Evolutionary conservation across 2,797 vertebrate genomes (phyloP).

Genomic region (Sardinella longiceps): DNA sequence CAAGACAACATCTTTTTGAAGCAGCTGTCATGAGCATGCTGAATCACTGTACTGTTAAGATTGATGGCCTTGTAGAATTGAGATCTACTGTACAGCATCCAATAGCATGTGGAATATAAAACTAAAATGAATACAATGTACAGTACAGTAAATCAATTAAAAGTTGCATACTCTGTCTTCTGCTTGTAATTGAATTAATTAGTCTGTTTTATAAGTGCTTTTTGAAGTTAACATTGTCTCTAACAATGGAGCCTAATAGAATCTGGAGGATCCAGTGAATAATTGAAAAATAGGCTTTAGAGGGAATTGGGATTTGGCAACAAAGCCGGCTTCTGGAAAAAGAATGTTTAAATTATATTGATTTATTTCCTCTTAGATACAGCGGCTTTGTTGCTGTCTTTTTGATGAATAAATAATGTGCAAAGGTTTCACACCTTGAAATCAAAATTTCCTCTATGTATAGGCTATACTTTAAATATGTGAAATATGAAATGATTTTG

Average conservation of each 20-base stretch:
- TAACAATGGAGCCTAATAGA: not conserved
- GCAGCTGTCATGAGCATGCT: not conserved
- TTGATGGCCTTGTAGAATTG: not conserved
- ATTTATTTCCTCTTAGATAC: not conserved
- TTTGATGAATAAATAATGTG: conserved; percentile 17
- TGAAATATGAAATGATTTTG: too few species aligned
- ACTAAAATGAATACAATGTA: not conserved
- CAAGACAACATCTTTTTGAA: not conserved
- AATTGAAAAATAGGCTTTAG: not conserved
- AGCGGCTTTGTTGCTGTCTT: not conserved
- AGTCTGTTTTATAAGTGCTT: not conserved
- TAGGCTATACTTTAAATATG: too few species aligned
- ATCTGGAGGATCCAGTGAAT: not conserved
- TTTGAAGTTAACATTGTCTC: not conserved
- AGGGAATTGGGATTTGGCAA: not conserved
- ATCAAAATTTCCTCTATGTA: not conserved
- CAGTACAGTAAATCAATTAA: not conserved
- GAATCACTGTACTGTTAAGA: not conserved
- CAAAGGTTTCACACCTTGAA: not conserved
- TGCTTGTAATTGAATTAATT: not conserved
- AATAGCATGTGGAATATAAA: not conserved
- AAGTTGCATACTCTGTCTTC: not conserved
- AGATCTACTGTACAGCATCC: not conserved
- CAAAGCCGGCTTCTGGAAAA: not conserved
- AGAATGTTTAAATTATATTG: not conserved